Evolutionary conservation across 2,113 vertebrate species (phyloP).

Genomic region (Chaenogobius annularis): DNA sequence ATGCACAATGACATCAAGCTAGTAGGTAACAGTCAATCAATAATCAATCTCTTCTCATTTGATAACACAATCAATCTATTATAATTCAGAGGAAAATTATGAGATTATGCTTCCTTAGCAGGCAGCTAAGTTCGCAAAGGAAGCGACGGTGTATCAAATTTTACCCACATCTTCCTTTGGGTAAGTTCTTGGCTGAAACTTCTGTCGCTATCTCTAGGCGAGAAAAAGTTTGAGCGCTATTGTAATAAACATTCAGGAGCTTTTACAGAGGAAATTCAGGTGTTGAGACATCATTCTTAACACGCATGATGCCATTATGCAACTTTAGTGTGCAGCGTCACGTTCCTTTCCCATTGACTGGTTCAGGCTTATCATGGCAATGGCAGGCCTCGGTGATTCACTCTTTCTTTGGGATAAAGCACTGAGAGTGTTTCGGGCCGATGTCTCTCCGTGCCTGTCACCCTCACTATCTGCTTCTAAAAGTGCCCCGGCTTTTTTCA

Average conservation of each 20-base stretch:
- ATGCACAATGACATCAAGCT: too few species aligned
- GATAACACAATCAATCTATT: too few species aligned
- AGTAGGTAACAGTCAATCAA: too few species aligned
- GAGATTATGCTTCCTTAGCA: neutral
- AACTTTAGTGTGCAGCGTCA: constrained; percentile 26
- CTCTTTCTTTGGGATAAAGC: constrained; percentile 35
- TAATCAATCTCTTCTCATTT: neutral
- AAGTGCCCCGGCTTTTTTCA: constrained; percentile 37
- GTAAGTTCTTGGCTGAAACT: too few species aligned
- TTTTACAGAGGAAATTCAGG: neutral
- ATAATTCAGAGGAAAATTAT: neutral
- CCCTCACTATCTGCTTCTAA: constrained; percentile 28
- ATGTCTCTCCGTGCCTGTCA: constrained; percentile 41
- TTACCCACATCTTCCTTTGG: too few species aligned
- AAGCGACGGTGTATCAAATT: too few species aligned
- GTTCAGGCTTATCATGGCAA: constrained; percentile 25
- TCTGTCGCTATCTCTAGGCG: too few species aligned
- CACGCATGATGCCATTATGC: constrained; percentile 9
- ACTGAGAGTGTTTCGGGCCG: constrained; percentile 44
- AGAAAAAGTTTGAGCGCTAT: neutral
- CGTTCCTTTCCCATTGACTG: constrained; percentile 35
- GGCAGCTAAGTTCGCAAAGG: neutral
- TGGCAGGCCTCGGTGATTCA: constrained; percentile 40
- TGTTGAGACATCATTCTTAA: constrained; percentile 29
- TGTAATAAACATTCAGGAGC: neutral